Evolutionary conservation across 2,888 invertebrate species (phyloP), one percentile per base, ranked within the genome.

Genomic region (Elegia similella): DNA sequence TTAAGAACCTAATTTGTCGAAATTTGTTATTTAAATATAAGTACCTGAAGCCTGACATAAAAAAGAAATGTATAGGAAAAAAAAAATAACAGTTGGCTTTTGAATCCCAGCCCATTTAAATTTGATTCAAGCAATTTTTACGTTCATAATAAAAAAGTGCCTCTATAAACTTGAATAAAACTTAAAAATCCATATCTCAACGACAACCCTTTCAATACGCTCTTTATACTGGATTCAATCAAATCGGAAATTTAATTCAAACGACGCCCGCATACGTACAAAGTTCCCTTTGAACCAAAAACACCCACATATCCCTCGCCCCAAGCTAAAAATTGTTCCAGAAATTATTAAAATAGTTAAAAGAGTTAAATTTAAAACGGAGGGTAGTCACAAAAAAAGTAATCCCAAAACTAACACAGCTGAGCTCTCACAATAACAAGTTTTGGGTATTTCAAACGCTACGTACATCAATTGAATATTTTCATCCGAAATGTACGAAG

Each of bases 341-440:
- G 79, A 88, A 89, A 88, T 55, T 90, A 90, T 90, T 91, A 88
- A 90, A 91, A 90, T 86, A 88, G 87, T 86, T 82, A 88, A 90
- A 90, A 89, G 90, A 89, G 90, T 90, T 91, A 88, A 90, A 90
- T 85, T 87, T 90, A 86, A 90, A 88, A 85, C 72, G 78, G 78
- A 84, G 87, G 86, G 85, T 82, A 78, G 71, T 68, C 65, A 75
- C 73, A 78, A 72, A 78, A 83, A 82, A 74, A 74, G 69, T 88
- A 88, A 90, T 87, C 88, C 84, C 76, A 81, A 84, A 82, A 84
- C 86, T 80, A 88, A 88, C 88, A 86, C 90, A 91, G 90, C 90
- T 90, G 90, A 86, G 75, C 75, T 76, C 77, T 66, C 72, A 77
- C 75, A 77, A 76, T 78, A 72, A 78, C 75, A 70, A 68, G 69